Percentiles rank a stretch among this genome's conserved stretches.
Evolutionary conservation across 2,888 invertebrate genomes (phyloP).

Genomic region (Tiliacea aurago): DNA sequence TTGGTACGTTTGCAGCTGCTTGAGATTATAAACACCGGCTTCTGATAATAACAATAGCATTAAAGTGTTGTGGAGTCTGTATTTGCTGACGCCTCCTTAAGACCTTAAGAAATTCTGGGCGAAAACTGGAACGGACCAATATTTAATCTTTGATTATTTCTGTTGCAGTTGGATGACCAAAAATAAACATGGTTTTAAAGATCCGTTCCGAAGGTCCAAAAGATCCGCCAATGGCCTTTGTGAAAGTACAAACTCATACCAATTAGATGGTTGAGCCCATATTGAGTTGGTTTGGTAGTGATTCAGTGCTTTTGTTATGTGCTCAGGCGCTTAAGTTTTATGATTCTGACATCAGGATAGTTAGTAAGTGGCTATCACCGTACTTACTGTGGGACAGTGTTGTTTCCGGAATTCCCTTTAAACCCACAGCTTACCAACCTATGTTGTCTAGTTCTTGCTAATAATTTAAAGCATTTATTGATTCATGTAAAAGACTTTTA

Average conservation of each 20-base stretch:
- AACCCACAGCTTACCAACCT: neutral
- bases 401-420: neutral
- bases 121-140: slow-evolving; percentile 39
- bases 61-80: slow-evolving; percentile 29
- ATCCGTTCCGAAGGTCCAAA: slow-evolving; percentile 26
- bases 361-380: neutral
- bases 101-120: slow-evolving; percentile 18
- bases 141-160: slow-evolving; percentile 42
- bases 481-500: neutral
- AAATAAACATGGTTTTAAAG: slow-evolving; percentile 33
- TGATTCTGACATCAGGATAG: neutral
- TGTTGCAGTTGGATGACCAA: slow-evolving; percentile 12
- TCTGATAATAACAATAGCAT: slow-evolving; percentile 31
- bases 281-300: neutral
- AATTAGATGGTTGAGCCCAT: neutral
- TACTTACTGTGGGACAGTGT: neutral
- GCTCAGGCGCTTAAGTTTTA: neutral
- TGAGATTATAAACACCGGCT: slow-evolving; percentile 27
- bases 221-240: neutral
- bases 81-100: slow-evolving; percentile 12
- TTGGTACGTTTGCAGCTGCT: slow-evolving; percentile 39
- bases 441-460: neutral
- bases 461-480: neutral
- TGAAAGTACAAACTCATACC: slow-evolving; percentile 10
- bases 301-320: slow-evolving; percentile 10